phyloP scores from a whole-genome alignment of 2,797 vertebrate species.

The Otus scops region DNA sequence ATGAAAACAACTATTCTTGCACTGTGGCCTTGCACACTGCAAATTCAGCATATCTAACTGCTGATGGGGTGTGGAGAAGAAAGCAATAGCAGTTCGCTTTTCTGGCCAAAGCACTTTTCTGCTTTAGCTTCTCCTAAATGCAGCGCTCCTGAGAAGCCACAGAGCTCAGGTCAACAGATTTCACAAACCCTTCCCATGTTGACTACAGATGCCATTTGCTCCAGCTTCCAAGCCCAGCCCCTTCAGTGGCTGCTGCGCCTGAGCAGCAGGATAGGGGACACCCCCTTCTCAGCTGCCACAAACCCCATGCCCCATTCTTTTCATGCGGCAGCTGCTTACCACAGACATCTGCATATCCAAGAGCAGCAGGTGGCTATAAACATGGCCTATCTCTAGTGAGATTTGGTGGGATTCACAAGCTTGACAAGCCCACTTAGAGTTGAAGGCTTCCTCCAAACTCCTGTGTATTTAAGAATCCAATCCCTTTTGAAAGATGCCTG shows the following conservation, averaged over 20 bases:
- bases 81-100: background rate
- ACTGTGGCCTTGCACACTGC: background rate
- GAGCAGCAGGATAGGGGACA: background rate
- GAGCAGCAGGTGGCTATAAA: background rate
- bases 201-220: background rate
- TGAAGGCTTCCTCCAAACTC: background rate
- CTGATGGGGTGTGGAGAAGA: background rate
- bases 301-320: background rate
- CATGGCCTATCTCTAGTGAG: rapidly evolving
- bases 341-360: rapidly evolving
- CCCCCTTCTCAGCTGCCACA: background rate
- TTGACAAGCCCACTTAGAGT: background rate
- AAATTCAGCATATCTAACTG: background rate
- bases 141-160: background rate
- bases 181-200: background rate
- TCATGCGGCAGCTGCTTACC: background rate
- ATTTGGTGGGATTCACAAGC: background rate
- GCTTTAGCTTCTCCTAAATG: background rate
- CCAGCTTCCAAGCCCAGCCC: background rate
- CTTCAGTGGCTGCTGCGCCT: background rate
- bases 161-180: background rate
- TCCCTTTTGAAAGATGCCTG: background rate
- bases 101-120: background rate
- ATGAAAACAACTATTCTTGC: background rate
- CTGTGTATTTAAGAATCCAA: background rate